Evolutionary conservation across 92 coral and sea anemone genomes (phyloP).

Genomic region (Bergia puertoricense): DNA sequence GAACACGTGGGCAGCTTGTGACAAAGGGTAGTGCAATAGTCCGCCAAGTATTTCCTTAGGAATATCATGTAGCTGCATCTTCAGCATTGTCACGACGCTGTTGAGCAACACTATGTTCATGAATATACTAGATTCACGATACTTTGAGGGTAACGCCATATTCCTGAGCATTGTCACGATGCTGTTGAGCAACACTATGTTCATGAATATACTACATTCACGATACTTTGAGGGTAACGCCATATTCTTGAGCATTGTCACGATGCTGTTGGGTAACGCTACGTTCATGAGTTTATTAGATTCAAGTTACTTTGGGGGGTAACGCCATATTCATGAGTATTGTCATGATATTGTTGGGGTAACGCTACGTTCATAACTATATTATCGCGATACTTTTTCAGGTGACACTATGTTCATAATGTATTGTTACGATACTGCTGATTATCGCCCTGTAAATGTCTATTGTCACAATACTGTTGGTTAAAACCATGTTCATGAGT

Average conservation of each 20-base stretch:
- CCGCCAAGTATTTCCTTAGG: slow-evolving; percentile 75
- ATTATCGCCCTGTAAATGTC: neutral
- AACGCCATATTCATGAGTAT: slow-evolving; percentile 42
- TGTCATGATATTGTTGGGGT: slow-evolving; percentile 66
- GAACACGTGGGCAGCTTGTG: slow-evolving; percentile 61
- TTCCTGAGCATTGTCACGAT: slow-evolving; percentile 72
- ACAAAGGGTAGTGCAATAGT: slow-evolving; percentile 58
- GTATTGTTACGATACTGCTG: neutral
- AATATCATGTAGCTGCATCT: slow-evolving; percentile 68
- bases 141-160: neutral
- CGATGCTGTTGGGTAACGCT: slow-evolving; percentile 56
- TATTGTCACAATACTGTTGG: slow-evolving; percentile 72
- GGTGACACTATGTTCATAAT: too few relatives aligned
- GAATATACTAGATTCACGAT: neutral
- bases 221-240: neutral
- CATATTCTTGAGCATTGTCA: slow-evolving; percentile 60
- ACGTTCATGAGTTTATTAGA: neutral
- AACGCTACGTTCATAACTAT: neutral
- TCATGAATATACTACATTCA: neutral
- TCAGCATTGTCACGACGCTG: slow-evolving; percentile 81
- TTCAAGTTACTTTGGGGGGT: neutral
- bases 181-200: slow-evolving; percentile 40
- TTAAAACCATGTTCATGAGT: neutral
- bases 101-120: neutral
- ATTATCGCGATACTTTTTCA: slow-evolving; percentile 31